Evolutionary conservation across 2,888 invertebrate species (phyloP).

Genomic region (Scaptomyza tumidula): DNA sequence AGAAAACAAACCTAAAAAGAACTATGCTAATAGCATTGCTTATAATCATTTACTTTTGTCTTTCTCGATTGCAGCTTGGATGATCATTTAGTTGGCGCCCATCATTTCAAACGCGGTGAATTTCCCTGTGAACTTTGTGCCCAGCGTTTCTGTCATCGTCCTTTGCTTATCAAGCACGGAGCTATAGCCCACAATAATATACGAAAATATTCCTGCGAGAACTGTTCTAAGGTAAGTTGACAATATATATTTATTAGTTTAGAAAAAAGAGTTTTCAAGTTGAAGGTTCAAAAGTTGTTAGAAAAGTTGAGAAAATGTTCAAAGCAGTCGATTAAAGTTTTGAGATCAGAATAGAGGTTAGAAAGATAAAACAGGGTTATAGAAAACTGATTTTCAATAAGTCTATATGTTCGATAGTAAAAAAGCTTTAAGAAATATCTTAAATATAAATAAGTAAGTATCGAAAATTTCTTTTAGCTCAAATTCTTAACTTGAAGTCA

Average conservation of each 20-base stretch:
- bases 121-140: slow-evolving; percentile 94
- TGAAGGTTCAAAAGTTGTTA: neutral
- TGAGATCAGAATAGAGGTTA: no score
- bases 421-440: neutral
- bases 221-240: slow-evolving; percentile 91
- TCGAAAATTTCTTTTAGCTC: no score
- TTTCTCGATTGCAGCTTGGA: slow-evolving; percentile 88
- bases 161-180: slow-evolving; percentile 92
- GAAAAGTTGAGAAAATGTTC: neutral
- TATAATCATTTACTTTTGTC: slow-evolving; percentile 1
- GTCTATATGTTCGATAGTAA: no score
- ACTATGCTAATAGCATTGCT: slow-evolving; percentile 6
- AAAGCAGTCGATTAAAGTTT: no score
- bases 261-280: neutral
- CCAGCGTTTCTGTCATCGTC: slow-evolving; percentile 92
- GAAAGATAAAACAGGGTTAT: no score
- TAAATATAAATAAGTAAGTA: no score
- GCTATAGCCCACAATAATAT: slow-evolving; percentile 92
- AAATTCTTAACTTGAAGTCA: no score
- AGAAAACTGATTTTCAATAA: no score
- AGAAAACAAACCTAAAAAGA: neutral
- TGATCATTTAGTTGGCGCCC: slow-evolving; percentile 91
- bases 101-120: slow-evolving; percentile 91
- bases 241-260: neutral
- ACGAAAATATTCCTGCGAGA: slow-evolving; percentile 96